Conservation (phyloP, 2,888 invertebrate genomes). For the Drosophila paranaensis region DNA sequence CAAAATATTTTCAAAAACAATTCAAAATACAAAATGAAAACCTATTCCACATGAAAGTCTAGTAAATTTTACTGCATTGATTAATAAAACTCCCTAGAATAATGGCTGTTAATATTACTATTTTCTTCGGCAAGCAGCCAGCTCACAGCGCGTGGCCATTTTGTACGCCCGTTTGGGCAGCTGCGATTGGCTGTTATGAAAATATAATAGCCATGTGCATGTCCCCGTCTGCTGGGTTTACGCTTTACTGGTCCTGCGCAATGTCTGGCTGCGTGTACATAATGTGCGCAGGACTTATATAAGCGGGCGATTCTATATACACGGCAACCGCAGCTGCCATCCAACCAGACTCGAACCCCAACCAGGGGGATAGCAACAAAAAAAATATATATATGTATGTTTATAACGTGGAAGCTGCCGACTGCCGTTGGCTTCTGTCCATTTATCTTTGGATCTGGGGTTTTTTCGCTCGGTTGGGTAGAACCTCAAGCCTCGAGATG, state of each 20-base stretch:
- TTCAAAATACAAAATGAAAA: background rate
- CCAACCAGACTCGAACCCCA: conserved; percentile 59
- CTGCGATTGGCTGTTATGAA: conserved; percentile 68
- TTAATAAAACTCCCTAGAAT: too few relatives aligned
- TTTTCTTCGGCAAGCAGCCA: conserved; percentile 10
- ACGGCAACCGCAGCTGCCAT: conserved; percentile 30
- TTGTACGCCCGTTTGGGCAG: conserved; percentile 48
- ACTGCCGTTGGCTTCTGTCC: conserved; percentile 82
- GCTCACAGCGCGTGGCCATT: conserved; percentile 57
- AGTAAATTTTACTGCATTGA: background rate
- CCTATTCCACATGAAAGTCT: background rate
- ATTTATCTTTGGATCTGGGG: conserved; percentile 71
- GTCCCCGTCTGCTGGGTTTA: conserved; percentile 5
- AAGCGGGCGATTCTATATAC: conserved; percentile 37
- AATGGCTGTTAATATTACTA: background rate
- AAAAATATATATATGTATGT: conserved; percentile 15
- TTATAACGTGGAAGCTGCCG: conserved; percentile 59
- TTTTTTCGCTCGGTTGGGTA: conserved; percentile 37
- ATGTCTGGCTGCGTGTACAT: conserved; percentile 55
- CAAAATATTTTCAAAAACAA: background rate
- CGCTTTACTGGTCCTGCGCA: conserved; percentile 61
- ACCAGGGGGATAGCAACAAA: conserved; percentile 12
- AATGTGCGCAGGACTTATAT: conserved; percentile 51
- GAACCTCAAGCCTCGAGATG: conserved; percentile 52
- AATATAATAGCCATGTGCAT: conserved; percentile 31